These are phyloP conservation scores for Eupithecia tripunctaria DNA, from an alignment of 2,888 invertebrate species.

Conservation along the genomic window DNA sequence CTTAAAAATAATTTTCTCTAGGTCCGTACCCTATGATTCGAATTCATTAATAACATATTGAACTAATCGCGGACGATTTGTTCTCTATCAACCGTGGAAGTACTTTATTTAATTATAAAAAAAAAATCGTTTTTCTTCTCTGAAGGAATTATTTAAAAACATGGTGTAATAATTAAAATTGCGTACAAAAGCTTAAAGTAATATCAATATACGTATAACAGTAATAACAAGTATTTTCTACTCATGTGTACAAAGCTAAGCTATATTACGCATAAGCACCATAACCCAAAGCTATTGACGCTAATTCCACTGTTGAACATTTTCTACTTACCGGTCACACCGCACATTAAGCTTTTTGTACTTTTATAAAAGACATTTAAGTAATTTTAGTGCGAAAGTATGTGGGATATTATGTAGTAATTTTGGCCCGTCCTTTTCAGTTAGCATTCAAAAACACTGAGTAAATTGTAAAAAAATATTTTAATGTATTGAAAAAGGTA, in stretches of 20 bases:
- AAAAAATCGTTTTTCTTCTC: neutral
- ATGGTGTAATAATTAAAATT: neutral
- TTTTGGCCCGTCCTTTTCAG: neutral
- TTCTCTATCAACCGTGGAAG: neutral
- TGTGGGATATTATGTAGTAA: neutral
- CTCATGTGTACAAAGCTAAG: conserved; percentile 26
- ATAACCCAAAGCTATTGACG: conserved; percentile 19
- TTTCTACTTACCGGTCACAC: conserved; percentile 25
- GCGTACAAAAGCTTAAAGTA: neutral
- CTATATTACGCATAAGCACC: conserved; percentile 29
- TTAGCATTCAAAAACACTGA: neutral
- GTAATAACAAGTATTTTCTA: neutral
- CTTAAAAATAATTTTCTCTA: too few species aligned
- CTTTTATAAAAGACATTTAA: neutral
- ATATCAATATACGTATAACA: neutral
- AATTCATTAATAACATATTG: neutral
- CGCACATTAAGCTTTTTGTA: conserved; percentile 21
- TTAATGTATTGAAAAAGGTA: too few species aligned
- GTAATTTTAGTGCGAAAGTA: neutral
- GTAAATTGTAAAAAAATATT: too few species aligned
- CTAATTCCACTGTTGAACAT: conserved; percentile 16
- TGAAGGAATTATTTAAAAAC: neutral
- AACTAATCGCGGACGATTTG: too few species aligned
- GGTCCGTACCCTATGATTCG: neutral
- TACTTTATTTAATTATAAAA: too few species aligned